These are phyloP conservation scores for Macropodus opercularis DNA, from an alignment of 2,797 vertebrate species.

Conservation along the genomic window DNA sequence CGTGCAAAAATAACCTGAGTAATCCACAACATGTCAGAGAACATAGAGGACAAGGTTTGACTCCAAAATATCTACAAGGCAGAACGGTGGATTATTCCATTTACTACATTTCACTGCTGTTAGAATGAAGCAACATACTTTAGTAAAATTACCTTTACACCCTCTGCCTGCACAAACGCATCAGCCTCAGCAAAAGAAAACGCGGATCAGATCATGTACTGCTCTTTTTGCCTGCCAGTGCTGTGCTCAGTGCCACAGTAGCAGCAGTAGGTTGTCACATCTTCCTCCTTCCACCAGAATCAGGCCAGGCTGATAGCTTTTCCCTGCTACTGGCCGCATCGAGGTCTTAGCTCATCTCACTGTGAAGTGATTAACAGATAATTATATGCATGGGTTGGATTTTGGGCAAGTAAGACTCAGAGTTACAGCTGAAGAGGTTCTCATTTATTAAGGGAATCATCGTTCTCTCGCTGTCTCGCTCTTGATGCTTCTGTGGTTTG, in stretches of 20 bases:
- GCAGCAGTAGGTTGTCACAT: conserved; percentile 44
- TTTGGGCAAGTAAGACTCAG: conserved; percentile 31
- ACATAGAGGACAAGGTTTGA: conserved; percentile 49
- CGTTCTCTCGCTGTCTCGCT: neutral
- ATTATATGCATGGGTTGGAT: conserved; percentile 55
- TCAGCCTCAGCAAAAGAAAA: too few species aligned
- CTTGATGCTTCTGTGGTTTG: neutral
- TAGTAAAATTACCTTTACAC: too few species aligned
- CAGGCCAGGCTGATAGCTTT: conserved; percentile 63
- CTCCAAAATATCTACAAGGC: conserved; percentile 12
- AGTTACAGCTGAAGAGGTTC: conserved; percentile 5
- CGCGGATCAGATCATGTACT: neutral
- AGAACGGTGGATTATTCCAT: neutral
- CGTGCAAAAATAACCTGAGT: conserved; percentile 71
- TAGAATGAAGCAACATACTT: too few species aligned
- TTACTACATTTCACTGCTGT: too few species aligned
- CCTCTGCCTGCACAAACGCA: too few species aligned
- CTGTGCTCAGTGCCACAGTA: conserved; percentile 36
- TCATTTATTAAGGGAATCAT: conserved; percentile 15
- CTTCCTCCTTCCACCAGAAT: conserved; percentile 57
- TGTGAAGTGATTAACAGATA: conserved; percentile 56
- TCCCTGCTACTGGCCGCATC: conserved; percentile 51
- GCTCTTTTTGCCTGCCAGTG: neutral
- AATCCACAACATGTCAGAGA: conserved; percentile 58
- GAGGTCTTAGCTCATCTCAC: conserved; percentile 39